Conservation (phyloP, 2,888 invertebrate genomes). For the Crioceris asparagi region DNA sequence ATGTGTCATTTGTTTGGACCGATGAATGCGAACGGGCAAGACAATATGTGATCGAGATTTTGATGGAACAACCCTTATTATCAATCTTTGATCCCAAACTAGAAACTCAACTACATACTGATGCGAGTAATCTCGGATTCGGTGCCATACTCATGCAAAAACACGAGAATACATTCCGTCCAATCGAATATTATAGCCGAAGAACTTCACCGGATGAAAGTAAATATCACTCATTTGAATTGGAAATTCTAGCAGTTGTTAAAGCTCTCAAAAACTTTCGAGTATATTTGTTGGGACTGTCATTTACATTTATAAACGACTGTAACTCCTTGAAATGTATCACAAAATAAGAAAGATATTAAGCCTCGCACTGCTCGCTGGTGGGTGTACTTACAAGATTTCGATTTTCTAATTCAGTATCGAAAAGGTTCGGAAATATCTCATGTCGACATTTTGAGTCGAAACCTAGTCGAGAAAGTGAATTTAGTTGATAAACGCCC, state of each 20-base stretch:
- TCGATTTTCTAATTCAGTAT: no score
- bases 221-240: conserved; percentile 9
- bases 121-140: not conserved
- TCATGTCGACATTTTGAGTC: no score
- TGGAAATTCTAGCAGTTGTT: conserved; percentile 25
- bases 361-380: no score
- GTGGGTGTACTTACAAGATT: no score
- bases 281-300: conserved; percentile 10
- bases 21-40: conserved; percentile 6
- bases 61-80: conserved; percentile 16
- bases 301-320: not conserved
- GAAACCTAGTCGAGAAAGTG: no score
- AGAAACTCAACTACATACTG: not conserved
- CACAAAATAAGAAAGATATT: not conserved
- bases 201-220: conserved; percentile 18
- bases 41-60: conserved; percentile 10
- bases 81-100: not conserved
- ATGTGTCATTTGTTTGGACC: conserved; percentile 7
- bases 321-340: not conserved
- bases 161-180: no score
- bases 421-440: no score
- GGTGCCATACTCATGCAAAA: not conserved
- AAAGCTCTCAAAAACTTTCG: conserved; percentile 20
- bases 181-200: conserved; percentile 19
- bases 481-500: no score